Base-by-base conservation (phyloP, 2,888 invertebrate species). In the Caenorhabditis uteleia region DNA sequence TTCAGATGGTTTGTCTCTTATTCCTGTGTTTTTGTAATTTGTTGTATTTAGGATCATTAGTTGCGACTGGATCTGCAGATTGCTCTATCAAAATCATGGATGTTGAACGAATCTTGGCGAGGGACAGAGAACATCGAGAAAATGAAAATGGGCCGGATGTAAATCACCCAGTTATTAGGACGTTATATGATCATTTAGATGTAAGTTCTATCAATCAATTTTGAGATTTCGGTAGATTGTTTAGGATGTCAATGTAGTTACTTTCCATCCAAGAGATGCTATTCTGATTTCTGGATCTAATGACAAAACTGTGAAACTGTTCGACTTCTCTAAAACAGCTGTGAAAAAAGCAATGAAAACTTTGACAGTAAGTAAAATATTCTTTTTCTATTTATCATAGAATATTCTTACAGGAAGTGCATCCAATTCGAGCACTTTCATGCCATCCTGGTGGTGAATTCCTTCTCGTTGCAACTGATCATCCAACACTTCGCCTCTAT, bases 11-110 rank as follows among this genome's bases (percentile, higher is more conserved):
- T 70, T 38, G 49, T 39, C 50, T 34, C 6, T 20, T 26, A 6
- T 5, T 2, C 14, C 10, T 4, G 6, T 8, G n/a, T 2, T 16
- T 3, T 21, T 31, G 10, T 2, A 16, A 8, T 26, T 21, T 43
- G 20, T 53, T 14, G 12, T 42, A 7, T 49, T 48, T 43, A 85
- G 86, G 97, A 0, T 92, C 94, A 73, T 86, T 98, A 0, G 92
- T 97, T 12, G 98, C 98, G 0, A 98, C 97, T 0, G 98, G 97
- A 14, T 95, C 95, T 74, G 93, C 93, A 1, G 98, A 98, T 85
- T 93, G 97, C 1, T 95, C 95, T 70, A 98, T 98, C 57, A 98
- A 98, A 89, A 95, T 98, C 79, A 86, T 98, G 66, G 97, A 98
- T 82, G 97, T 98, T n/a, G 98, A 98, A 80, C 88, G 97, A 64